Conservation (phyloP, 2,888 invertebrate genomes). For the Dyspetes luteomarginatus region DNA sequence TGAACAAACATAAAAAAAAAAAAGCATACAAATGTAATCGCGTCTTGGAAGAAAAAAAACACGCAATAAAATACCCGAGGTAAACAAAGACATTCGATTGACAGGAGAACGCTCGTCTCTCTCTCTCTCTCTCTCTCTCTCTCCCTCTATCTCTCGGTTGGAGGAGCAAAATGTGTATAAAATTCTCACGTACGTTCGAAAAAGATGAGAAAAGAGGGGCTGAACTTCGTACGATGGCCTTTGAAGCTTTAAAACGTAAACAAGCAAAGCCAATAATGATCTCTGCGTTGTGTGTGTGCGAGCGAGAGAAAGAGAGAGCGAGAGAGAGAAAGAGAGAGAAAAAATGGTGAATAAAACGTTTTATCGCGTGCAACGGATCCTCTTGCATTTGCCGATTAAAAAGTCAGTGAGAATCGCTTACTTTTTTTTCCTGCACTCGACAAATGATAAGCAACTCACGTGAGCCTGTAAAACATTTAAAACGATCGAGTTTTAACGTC, state of each 20-base stretch:
- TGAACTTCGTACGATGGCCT: constrained; percentile 59
- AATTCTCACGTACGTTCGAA: too few relatives aligned
- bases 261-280: constrained; percentile 28
- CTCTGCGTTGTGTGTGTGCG: background rate
- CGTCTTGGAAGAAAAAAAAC: too few relatives aligned
- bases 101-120: too few relatives aligned
- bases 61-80: too few relatives aligned
- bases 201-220: constrained; percentile 12
- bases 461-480: background rate
- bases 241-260: constrained; percentile 57
- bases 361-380: background rate
- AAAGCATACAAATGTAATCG: too few relatives aligned
- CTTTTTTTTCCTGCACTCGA: background rate
- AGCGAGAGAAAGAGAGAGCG: background rate
- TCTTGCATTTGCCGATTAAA: background rate
- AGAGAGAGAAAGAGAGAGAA: background rate
- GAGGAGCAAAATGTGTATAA: too few relatives aligned
- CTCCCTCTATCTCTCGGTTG: too few relatives aligned
- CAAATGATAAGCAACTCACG: background rate
- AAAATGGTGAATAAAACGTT: background rate
- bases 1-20: too few relatives aligned
- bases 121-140: too few relatives aligned
- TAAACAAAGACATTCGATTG: too few relatives aligned
- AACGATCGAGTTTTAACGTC: background rate
- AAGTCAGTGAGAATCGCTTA: background rate